Conservation (phyloP, 1,140 invertebrate species). For the Drosophila equinoxialis region DNA sequence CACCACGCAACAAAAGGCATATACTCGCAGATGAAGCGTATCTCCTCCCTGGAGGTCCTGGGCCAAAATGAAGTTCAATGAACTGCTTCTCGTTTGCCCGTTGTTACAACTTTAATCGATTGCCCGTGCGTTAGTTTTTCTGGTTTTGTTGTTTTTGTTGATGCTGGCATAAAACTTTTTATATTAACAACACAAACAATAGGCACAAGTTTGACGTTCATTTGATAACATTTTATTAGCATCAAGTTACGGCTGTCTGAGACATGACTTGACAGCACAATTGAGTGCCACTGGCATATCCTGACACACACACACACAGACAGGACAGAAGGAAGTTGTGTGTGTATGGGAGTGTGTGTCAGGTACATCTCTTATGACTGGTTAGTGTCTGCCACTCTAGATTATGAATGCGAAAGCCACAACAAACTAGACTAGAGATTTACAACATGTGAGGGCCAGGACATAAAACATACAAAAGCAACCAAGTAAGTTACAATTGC, state of each 20-base stretch:
- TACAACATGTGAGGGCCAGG: slow-evolving; percentile 1
- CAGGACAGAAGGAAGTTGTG: slow-evolving; percentile 1
- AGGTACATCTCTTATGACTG: slow-evolving; percentile 15
- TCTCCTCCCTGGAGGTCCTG: neutral
- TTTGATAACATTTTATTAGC: slow-evolving; percentile 73
- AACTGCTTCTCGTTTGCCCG: slow-evolving; percentile 7
- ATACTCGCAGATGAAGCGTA: too few species aligned
- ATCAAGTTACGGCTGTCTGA: slow-evolving; percentile 53
- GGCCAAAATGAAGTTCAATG: slow-evolving; percentile 1
- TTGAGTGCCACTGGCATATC: slow-evolving; percentile 24
- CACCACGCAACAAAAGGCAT: slow-evolving; percentile 33
- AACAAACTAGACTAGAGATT: slow-evolving; percentile 11
- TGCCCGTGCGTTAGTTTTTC: slow-evolving; percentile 2
- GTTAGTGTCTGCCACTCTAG: slow-evolving; percentile 17
- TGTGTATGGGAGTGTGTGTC: neutral
- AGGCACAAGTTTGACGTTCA: slow-evolving; percentile 60
- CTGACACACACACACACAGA: slow-evolving; percentile 1
- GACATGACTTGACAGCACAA: slow-evolving; percentile 41
- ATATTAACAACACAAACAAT: slow-evolving; percentile 30
- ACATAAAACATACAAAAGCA: slow-evolving; percentile 10
- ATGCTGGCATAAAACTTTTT: slow-evolving; percentile 51
- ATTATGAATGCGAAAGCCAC: slow-evolving; percentile 18
- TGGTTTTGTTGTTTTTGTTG: slow-evolving; percentile 25
- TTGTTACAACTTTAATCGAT: slow-evolving; percentile 11
- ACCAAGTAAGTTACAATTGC: slow-evolving; percentile 6